Evolutionary conservation across 2,797 vertebrate genomes (phyloP).

Genomic region (Acestrorhynchus altus): DNA sequence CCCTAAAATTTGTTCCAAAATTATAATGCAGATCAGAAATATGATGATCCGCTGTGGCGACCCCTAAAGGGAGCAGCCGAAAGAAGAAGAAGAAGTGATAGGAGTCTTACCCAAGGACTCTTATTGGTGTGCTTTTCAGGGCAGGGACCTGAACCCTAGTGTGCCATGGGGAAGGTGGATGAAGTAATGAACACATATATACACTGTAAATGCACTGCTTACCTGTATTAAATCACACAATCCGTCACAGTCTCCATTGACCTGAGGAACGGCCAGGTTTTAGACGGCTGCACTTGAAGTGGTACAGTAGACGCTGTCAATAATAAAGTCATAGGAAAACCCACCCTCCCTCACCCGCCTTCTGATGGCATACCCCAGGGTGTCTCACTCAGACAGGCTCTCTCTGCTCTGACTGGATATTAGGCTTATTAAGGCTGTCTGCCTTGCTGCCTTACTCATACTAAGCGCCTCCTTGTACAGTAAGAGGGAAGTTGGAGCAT

Average conservation of each 20-base stretch:
- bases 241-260: slow-evolving; percentile 1
- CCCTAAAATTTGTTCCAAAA: too few relatives aligned
- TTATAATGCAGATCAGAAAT: too few relatives aligned
- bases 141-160: too few relatives aligned
- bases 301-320: slow-evolving; percentile 12
- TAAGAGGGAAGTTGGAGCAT: slow-evolving; percentile 49
- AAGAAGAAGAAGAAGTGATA: too few relatives aligned
- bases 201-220: neutral
- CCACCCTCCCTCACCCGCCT: neutral
- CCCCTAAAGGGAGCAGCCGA: too few relatives aligned
- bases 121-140: too few relatives aligned
- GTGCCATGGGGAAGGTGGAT: too few relatives aligned
- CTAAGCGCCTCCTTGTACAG: slow-evolving; percentile 53
- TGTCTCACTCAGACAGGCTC: slow-evolving; percentile 51
- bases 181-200: too few relatives aligned
- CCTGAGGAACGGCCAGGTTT: slow-evolving; percentile 30
- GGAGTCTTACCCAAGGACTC: too few relatives aligned
- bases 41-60: too few relatives aligned
- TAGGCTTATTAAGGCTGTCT: slow-evolving; percentile 61
- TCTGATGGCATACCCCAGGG: slow-evolving; percentile 41
- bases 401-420: slow-evolving; percentile 51
- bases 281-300: slow-evolving; percentile 29
- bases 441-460: slow-evolving; percentile 55
- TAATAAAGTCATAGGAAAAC: slow-evolving; percentile 32
- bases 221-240: neutral